phyloP scores from a whole-genome alignment of 2,888 invertebrate genomes.

The Ichneumon xanthorius region DNA sequence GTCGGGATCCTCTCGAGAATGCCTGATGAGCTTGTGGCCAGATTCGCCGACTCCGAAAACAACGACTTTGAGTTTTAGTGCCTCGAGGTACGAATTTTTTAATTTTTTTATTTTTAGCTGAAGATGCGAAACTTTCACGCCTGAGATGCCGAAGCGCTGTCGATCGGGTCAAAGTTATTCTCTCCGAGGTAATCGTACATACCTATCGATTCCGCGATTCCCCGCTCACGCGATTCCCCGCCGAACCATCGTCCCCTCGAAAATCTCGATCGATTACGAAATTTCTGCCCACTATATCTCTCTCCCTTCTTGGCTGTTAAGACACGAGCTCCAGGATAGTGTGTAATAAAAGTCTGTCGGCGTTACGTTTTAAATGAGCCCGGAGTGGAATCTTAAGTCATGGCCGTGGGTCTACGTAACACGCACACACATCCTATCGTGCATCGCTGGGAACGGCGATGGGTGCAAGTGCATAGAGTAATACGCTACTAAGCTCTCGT shows the following conservation, averaged over 20 bases:
- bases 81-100: constrained; percentile 11
- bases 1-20: constrained; percentile 17
- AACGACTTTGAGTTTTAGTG: not conserved
- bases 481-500: constrained; percentile 19
- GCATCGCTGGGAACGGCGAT: constrained; percentile 18
- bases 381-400: constrained; percentile 29
- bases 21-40: constrained; percentile 34
- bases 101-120: not conserved
- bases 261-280: constrained; percentile 48
- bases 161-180: not conserved
- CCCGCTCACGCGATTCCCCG: not conserved
- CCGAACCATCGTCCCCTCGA: constrained; percentile 5
- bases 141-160: not conserved
- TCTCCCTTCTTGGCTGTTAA: constrained; percentile 34
- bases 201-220: not conserved
- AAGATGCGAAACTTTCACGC: not conserved
- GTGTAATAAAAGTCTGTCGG: constrained; percentile 34
- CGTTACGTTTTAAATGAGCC: constrained; percentile 59
- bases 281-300: constrained; percentile 28
- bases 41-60: not conserved
- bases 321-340: constrained; percentile 17
- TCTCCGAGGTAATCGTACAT: not conserved
- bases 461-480: constrained; percentile 24
- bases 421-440: constrained; percentile 14
- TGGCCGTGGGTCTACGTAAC: constrained; percentile 53